Base-by-base conservation (phyloP, 2,888 invertebrate genomes). In the Watsonalla binaria region DNA sequence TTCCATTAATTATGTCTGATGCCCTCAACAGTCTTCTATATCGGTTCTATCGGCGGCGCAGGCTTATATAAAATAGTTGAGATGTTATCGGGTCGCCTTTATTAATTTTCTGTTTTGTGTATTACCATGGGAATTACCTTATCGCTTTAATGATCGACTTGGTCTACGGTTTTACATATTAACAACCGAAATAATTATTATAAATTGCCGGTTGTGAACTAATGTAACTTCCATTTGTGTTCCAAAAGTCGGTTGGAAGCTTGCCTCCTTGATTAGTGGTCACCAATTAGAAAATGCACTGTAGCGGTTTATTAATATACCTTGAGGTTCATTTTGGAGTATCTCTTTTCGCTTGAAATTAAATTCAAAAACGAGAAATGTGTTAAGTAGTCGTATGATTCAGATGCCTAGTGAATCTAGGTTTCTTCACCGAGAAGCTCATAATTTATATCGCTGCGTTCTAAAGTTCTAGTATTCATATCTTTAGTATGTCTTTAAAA, bases 1-100 rank as follows among this genome's bases (percentile, higher is more conserved):
- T 68, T 58, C 68, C 63, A 69, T 72, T 72, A 64, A 68, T 66
- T 73, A 74, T 64, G 63, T 65, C 57, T 72, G 65, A 62, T 70
- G 74, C 58, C 66, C 68, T 68, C 62, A 68, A 74, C 71, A 59
- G 56, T 62, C 62, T 59, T 62, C 62, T 59, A 59, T 63, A 57
- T 59, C 61, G 54, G 14, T 65, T 60, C 62, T 61, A 63, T 68
- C 56, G 53, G 57, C 61, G 55, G 61, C 62, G 61, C 66, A 62
- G 57, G 65, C 66, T 24, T 24, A 70, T 63, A 60, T 47, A 51
- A 56, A 55, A 60, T 53, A 42, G 54, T 56, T 55, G 11, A 56
- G 55, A 61, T 61, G 53, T 48, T 53, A 61, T 64, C 57, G 54
- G 52, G 37, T 52, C 37, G 37, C 6, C n/a, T 49, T 14, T 49